phyloP scores from a whole-genome alignment of 2,888 invertebrate genomes.

The Falcaria lacertinaria region DNA sequence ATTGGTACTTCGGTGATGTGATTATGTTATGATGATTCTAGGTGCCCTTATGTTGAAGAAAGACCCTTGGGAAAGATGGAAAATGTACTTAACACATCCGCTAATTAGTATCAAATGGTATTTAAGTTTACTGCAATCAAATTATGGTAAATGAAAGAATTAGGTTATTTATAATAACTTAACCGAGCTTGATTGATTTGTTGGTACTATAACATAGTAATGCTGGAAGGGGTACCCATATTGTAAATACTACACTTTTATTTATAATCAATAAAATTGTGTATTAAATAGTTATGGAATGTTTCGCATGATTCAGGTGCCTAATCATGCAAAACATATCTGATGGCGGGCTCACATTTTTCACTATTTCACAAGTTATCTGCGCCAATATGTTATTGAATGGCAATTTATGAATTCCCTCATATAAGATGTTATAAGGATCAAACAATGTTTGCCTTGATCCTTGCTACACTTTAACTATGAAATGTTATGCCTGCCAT shows the following conservation, averaged over 20 bases:
- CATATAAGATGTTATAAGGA: too few species aligned
- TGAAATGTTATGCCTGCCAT: too few species aligned
- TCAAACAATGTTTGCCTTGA: too few species aligned
- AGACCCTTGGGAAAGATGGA: conserved; percentile 78
- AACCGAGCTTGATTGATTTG: conserved; percentile 15
- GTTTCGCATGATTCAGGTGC: too few species aligned
- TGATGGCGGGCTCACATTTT: too few species aligned
- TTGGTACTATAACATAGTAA: conserved; percentile 17
- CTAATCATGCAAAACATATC: too few species aligned
- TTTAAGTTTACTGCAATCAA: conserved; percentile 75
- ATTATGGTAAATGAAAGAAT: conserved; percentile 70
- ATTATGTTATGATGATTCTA: conserved; percentile 53
- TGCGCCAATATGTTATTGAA: too few species aligned
- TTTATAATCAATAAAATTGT: conserved; percentile 13
- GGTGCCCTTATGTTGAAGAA: conserved; percentile 79
- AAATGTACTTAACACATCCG: conserved; percentile 75
- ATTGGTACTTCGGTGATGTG: conserved; percentile 8
- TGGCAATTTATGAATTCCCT: too few species aligned
- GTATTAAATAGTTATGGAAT: too few species aligned
- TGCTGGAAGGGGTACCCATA: conserved; percentile 8
- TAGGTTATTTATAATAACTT: conserved; percentile 20
- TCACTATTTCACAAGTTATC: too few species aligned
- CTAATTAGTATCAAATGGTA: conserved; percentile 78
- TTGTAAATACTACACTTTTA: conserved; percentile 6
- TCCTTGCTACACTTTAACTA: too few species aligned